Evolutionary conservation across 2,113 vertebrate species (phyloP), one percentile per base, ranked within the genome.

Genomic region (Zapornia atra): DNA sequence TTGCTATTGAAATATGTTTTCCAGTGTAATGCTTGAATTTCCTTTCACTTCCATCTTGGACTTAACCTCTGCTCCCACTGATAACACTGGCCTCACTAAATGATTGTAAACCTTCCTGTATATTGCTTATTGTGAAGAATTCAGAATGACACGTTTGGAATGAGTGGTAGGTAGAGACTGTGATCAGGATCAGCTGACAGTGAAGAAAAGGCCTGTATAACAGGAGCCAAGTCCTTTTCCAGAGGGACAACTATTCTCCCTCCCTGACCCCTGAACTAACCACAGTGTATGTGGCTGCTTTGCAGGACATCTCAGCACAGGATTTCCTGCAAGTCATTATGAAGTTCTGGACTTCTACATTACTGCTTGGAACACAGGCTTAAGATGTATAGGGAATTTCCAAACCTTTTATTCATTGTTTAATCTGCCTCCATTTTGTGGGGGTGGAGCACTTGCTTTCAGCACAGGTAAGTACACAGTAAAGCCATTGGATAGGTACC

Each of bases 251-350:
- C 40, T 31, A 0, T 34, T 24, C 29, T 76, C 31, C 29, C 16
- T 40, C 25, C 36, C 33, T 79, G 54, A 20, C 54, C 28, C 5
- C 36, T 50, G n/a, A 44, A 15, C 29, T 28, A 36, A 57, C 21
- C 8, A 24, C 31, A 14, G 40, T 0, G 1, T 50, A 10, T 1
- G 1, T 6, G 33, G 28, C n/a, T 26, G 0, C 53, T 29, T 33
- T 5, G 20, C 24, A 8, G 18, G 33, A 4, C 54, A 36, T 59
- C 24, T 81, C 63, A 57, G 64, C 54, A 19, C 7, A 5, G 28
- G 1, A 10, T 70, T 83, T 80, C 29, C 89, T 84, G 46, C 54
- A n/a, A 61, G 24, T 63, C n/a, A 3, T 24, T 19, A 15, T 26
- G 59, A 48, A 61, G 56, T 54, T 36, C 59, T 87, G 40, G 6